These are phyloP conservation scores for Cataglyphis hispanica DNA, from an alignment of 1,140 invertebrate genomes.

Conservation along the genomic window DNA sequence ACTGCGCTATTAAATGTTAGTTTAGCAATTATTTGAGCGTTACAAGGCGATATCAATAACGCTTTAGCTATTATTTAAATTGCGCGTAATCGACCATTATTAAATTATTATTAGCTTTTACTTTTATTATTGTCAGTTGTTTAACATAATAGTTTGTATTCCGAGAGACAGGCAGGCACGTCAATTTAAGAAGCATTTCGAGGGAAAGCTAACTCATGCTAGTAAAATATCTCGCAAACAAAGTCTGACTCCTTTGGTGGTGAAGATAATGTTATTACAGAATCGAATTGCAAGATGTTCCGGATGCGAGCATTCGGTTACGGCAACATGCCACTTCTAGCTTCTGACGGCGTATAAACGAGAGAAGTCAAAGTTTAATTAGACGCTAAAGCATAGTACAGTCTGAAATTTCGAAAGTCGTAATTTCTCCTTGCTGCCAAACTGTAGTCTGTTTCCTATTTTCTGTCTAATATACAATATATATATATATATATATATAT, in stretches of 20 bases:
- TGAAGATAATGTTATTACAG: conserved; percentile 43
- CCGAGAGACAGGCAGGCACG: no score
- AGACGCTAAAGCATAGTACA: conserved; percentile 37
- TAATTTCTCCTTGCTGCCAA: conserved; percentile 30
- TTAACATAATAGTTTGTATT: background rate
- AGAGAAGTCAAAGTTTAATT: conserved; percentile 56
- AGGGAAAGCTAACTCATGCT: background rate
- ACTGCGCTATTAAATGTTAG: background rate
- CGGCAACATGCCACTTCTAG: conserved; percentile 24
- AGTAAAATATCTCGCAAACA: conserved; percentile 25
- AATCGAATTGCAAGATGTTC: conserved; percentile 51
- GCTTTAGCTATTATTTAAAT: background rate
- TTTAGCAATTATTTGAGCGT: background rate
- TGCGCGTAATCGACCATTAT: background rate
- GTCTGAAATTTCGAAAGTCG: conserved; percentile 52
- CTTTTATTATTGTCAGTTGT: background rate
- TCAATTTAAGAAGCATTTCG: background rate
- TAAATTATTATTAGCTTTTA: background rate
- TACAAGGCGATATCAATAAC: background rate
- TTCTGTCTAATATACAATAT: background rate
- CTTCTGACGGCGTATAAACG: conserved; percentile 48
- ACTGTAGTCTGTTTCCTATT: background rate
- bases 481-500: background rate
- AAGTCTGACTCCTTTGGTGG: conserved; percentile 13
- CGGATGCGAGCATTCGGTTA: conserved; percentile 23